Conservation (phyloP, 1,140 invertebrate species). For the Ceratina japonica region DNA sequence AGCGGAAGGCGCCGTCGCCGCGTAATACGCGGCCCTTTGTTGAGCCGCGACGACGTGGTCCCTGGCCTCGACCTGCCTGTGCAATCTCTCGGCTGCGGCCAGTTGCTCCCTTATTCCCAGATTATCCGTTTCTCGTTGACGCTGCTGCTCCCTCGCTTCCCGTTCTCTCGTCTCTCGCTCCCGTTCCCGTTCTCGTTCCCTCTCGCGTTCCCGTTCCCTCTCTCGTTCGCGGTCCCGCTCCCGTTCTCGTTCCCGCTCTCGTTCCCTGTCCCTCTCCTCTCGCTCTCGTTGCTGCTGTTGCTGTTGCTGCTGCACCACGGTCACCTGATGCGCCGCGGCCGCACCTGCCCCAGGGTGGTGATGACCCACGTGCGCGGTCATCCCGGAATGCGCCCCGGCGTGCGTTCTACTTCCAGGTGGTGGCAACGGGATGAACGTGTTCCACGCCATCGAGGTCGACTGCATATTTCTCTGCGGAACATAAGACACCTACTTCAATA, state of each 20-base stretch:
- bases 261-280: conserved; percentile 70
- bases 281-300: conserved; percentile 67
- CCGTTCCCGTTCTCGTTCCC: conserved; percentile 70
- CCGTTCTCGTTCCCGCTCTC: conserved; percentile 61
- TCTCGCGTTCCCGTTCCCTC: conserved; percentile 75
- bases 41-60: conserved; percentile 70
- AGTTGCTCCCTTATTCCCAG: conserved; percentile 68
- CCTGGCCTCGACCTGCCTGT: conserved; percentile 71
- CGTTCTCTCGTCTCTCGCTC: conserved; percentile 70
- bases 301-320: conserved; percentile 69
- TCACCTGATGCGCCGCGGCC: conserved; percentile 67
- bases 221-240: conserved; percentile 68
- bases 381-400: conserved; percentile 63
- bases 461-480: conserved; percentile 76
- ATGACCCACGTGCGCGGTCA: conserved; percentile 66
- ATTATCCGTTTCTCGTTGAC: conserved; percentile 61
- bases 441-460: conserved; percentile 75
- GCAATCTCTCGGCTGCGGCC: conserved; percentile 69
- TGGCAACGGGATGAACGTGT: conserved; percentile 73
- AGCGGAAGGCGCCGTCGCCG: conserved; percentile 68
- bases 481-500: conserved; percentile 79
- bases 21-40: conserved; percentile 72
- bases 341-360: conserved; percentile 68
- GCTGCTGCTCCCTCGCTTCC: conserved; percentile 74
- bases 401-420: conserved; percentile 71